These are phyloP conservation scores for Drosophila mimica DNA, from an alignment of 2,888 invertebrate genomes.

Conservation along the genomic window DNA sequence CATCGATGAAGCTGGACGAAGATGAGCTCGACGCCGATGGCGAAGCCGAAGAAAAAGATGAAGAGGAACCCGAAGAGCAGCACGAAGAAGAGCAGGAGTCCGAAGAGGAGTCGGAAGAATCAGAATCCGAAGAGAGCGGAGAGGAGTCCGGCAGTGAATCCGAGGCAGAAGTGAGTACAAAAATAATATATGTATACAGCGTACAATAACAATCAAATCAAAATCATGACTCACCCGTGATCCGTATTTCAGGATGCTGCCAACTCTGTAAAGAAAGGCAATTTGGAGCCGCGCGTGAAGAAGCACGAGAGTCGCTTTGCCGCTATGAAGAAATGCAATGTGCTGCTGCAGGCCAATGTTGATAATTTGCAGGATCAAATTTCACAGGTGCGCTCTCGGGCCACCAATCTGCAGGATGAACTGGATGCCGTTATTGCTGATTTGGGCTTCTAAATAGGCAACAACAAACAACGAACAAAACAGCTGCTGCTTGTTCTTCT, in stretches of 20 bases:
- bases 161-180: slow-evolving; percentile 70
- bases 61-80: slow-evolving; percentile 85
- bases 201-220: background rate
- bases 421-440: slow-evolving; percentile 94
- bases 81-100: slow-evolving; percentile 83
- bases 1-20: slow-evolving; percentile 92
- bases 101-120: slow-evolving; percentile 87
- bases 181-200: background rate
- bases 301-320: slow-evolving; percentile 92
- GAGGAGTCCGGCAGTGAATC: slow-evolving; percentile 82
- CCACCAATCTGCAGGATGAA: slow-evolving; percentile 91
- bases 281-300: slow-evolving; percentile 88
- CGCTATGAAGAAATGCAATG: slow-evolving; percentile 94
- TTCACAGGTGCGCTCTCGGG: slow-evolving; percentile 92
- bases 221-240: slow-evolving; percentile 29
- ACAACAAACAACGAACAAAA: slow-evolving; percentile 10
- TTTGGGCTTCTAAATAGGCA: slow-evolving; percentile 87
- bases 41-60: slow-evolving; percentile 89
- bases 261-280: slow-evolving; percentile 88
- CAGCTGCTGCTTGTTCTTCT: slow-evolving; percentile 25
- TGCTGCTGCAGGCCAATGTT: slow-evolving; percentile 93
- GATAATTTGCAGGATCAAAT: slow-evolving; percentile 94
- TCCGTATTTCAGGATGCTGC: slow-evolving; percentile 87
- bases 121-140: slow-evolving; percentile 87
- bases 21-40: slow-evolving; percentile 90